Conservation (phyloP, 2,888 invertebrate species). For the Tetragnatha montana region DNA sequence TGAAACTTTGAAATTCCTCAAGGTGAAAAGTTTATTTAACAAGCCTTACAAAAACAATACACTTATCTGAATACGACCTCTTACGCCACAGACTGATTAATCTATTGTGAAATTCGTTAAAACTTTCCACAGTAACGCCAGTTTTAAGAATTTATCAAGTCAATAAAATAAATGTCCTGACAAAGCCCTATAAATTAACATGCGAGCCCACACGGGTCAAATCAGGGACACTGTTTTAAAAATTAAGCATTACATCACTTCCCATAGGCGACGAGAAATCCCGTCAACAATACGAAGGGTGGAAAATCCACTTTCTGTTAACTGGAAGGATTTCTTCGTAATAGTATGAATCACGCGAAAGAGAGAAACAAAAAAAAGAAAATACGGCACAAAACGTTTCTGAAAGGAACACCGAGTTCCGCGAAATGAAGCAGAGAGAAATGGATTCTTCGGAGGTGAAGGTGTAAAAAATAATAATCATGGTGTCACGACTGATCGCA, state of each 20-base stretch:
- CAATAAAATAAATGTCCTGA: too few species aligned
- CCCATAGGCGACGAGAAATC: slow-evolving; percentile 35
- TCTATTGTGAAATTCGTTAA: too few species aligned
- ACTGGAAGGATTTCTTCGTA: slow-evolving; percentile 23
- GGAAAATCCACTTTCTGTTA: slow-evolving; percentile 47
- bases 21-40: too few species aligned
- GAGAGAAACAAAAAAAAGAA: not conserved
- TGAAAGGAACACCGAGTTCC: slow-evolving; percentile 22
- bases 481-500: slow-evolving; percentile 40
- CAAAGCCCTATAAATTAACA: too few species aligned
- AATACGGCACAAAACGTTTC: not conserved
- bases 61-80: too few species aligned
- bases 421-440: slow-evolving; percentile 23
- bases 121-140: too few species aligned
- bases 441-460: slow-evolving; percentile 30
- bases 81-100: too few species aligned
- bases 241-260: slow-evolving; percentile 33
- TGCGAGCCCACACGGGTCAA: too few species aligned
- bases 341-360: slow-evolving; percentile 44
- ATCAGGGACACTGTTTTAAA: not conserved
- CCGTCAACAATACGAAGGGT: slow-evolving; percentile 26
- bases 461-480: slow-evolving; percentile 44
- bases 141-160: too few species aligned
- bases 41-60: too few species aligned
- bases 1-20: too few species aligned